Base-by-base conservation (phyloP, 1,140 invertebrate species). In the Armadillidium nasatum region DNA sequence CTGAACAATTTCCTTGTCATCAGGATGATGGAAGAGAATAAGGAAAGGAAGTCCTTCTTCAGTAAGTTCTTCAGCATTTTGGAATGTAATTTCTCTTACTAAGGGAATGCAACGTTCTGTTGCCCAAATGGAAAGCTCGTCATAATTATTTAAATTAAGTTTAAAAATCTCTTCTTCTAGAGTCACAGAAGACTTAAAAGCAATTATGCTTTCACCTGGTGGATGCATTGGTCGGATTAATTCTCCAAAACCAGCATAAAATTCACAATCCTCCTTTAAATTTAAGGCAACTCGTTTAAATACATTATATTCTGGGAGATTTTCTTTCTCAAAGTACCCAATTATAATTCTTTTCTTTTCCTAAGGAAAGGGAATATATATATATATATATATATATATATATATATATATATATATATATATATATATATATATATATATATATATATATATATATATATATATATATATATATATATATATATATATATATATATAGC, bases 1-100 rank as follows among this genome's bases (percentile, higher is more conserved):
- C 83, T 96, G 95, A 60, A 98, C 90, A 79, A 90, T 93, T 43
- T 93, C 90, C 6, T 87, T 88, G 85, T 99, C 96, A 82, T 93
- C 91, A 0, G 94, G 91, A 79, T 90, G 84, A 83, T 99, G 94
- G 85, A 99, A 99, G 2, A 99, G 85, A 81, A 99, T 99, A 7
- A 99, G 87, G 86, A 99, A 99, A n/a, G 98, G 97, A 80, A 99
- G 85, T 15, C 97, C 97, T 88, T 99, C 97, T 87, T 99, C 98
- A 0, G 97, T 99, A 11, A 99, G 85, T 86, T 99, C 97, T 86
- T 99, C 97, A 22, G 97, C 97, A 89, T 99, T 99, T 87, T 98
- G 9, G 75, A 81, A 81, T n/a, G 79, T 81, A 19, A 82, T 82
- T 73, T 85, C 84, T 76, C 89, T 84, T 7, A 90, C 88, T 0